Conservation (phyloP, 92 coral and sea anemone genomes). For the Bergia puertoricense region DNA sequence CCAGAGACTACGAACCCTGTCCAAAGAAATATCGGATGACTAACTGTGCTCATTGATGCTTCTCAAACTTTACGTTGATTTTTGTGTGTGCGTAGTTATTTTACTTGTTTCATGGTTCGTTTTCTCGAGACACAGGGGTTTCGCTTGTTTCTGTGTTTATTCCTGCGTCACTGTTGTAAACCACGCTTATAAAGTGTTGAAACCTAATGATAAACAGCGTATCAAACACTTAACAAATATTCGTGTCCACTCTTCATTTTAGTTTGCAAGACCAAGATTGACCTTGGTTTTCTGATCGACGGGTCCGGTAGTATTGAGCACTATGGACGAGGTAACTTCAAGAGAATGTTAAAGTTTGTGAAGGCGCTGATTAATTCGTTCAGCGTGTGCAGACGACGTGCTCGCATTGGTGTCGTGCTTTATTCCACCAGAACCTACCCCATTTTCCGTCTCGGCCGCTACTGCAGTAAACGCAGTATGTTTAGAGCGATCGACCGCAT, state of each 20-base stretch:
- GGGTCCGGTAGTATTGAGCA: conserved; percentile 81
- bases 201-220: too few species aligned
- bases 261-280: conserved; percentile 73
- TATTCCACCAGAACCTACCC: conserved; percentile 59
- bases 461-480: conserved; percentile 45
- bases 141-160: too few species aligned
- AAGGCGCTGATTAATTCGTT: conserved; percentile 77
- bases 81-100: too few species aligned
- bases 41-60: too few species aligned
- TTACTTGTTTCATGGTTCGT: too few species aligned
- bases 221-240: background rate
- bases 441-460: conserved; percentile 70
- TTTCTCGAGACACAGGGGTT: too few species aligned
- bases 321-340: conserved; percentile 61
- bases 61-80: too few species aligned
- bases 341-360: conserved; percentile 63
- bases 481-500: conserved; percentile 63
- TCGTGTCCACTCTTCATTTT: background rate
- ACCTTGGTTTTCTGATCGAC: conserved; percentile 75
- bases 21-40: too few species aligned
- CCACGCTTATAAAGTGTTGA: background rate
- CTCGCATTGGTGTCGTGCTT: conserved; percentile 77
- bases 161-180: too few species aligned
- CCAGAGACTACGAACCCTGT: too few species aligned
- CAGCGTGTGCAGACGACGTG: conserved; percentile 64